These are phyloP conservation scores for Andrena trimmerana DNA, from an alignment of 2,888 invertebrate genomes.

Conservation along the genomic window DNA sequence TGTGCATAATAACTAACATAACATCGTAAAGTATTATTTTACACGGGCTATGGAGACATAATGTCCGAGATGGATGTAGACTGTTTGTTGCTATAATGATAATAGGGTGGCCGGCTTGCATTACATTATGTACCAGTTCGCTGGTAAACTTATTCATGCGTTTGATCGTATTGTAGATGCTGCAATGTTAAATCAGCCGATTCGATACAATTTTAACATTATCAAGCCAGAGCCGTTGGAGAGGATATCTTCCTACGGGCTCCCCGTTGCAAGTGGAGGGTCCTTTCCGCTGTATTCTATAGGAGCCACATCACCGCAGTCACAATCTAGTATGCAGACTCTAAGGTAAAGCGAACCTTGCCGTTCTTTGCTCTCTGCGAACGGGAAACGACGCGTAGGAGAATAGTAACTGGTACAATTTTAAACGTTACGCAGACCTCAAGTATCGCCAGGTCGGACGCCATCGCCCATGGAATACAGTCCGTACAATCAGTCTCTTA, in stretches of 20 bases:
- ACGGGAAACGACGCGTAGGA: not conserved
- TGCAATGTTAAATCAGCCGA: conserved; percentile 67
- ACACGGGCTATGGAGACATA: not conserved
- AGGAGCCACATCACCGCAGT: conserved; percentile 62
- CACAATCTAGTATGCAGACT: conserved; percentile 64
- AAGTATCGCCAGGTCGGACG: conserved; percentile 75
- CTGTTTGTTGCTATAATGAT: not conserved
- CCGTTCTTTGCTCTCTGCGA: not conserved
- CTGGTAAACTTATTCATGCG: not conserved
- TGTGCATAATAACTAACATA: conserved; percentile 15
- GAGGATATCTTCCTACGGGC: conserved; percentile 68
- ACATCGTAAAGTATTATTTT: not conserved
- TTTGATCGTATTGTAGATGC: conserved; percentile 67
- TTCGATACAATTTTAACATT: conserved; percentile 75
- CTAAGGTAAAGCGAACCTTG: conserved; percentile 64
- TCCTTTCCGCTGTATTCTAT: conserved; percentile 70
- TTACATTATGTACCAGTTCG: not conserved
- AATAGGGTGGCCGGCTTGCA: not conserved
- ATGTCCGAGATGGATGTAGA: not conserved
- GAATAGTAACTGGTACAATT: not conserved
- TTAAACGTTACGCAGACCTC: conserved; percentile 67
- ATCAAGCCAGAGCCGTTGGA: conserved; percentile 79
- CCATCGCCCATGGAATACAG: conserved; percentile 77
- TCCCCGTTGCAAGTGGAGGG: conserved; percentile 55
- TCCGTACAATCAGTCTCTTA: conserved; percentile 69